These are phyloP conservation scores for Colostygia pectinataria DNA, from an alignment of 2,888 invertebrate genomes.

Conservation along the genomic window DNA sequence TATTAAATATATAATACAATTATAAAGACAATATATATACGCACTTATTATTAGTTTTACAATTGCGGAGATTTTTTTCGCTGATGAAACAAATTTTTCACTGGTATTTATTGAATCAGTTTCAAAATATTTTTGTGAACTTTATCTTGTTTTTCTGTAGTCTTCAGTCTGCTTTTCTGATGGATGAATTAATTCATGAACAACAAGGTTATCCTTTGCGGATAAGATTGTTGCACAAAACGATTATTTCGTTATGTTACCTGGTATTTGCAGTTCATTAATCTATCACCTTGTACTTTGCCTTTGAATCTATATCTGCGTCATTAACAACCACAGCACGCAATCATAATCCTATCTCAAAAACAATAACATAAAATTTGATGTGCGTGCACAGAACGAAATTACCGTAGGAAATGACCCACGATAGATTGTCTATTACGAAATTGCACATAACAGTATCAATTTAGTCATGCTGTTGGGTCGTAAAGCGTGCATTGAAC, in stretches of 20 bases:
- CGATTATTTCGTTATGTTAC: too few species aligned
- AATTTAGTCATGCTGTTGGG: slow-evolving; percentile 19
- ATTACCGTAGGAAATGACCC: slow-evolving; percentile 15
- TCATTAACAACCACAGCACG: background rate
- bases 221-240: slow-evolving; percentile 4
- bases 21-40: too few species aligned
- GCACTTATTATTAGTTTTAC: too few species aligned
- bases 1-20: too few species aligned
- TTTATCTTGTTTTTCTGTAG: slow-evolving; percentile 16
- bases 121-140: background rate
- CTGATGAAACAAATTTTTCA: too few species aligned
- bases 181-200: too few species aligned
- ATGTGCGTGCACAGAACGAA: slow-evolving; percentile 22
- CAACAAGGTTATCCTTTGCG: background rate
- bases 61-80: too few species aligned
- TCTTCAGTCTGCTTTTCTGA: slow-evolving; percentile 1
- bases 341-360: slow-evolving; percentile 3
- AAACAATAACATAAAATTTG: slow-evolving; percentile 10
- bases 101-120: background rate
- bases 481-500: slow-evolving; percentile 32
- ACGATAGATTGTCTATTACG: slow-evolving; percentile 27
- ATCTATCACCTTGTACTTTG: too few species aligned
- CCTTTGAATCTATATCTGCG: too few species aligned
- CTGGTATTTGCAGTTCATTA: too few species aligned
- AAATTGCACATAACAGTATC: slow-evolving; percentile 28